Evolutionary conservation across 2,113 vertebrate genomes (phyloP), one percentile per base, ranked within the genome.

Genomic region (Antigone vipio): DNA sequence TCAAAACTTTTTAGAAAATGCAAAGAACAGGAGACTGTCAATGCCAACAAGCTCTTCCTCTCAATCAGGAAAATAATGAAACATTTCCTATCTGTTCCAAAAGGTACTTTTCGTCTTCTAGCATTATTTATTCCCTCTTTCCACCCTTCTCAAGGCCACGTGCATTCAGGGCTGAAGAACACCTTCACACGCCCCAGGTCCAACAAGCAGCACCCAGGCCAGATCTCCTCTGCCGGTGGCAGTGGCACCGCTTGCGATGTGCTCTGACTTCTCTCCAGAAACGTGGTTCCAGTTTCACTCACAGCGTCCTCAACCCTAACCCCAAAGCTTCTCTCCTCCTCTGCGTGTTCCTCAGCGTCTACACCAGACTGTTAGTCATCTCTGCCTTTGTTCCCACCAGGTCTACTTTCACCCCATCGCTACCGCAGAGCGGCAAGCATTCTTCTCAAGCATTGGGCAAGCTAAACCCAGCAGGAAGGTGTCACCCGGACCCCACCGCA

Each of bases 141-240:
- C 16, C 55, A 62, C 4, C 32, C 72, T 30, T 7, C 75, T 13
- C 53, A 47, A 30, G 38, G 3, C 9, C 27, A 47, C 2, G 0
- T 13, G 35, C 15, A 7, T 6, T 17, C 38, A 26, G 40, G 27
- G 40, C 50, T 44, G 45, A 29, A 14, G 22, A 38, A 12, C 0
- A 8, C 13, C 42, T 59, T 38, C 42, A 6, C 15, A 5, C 44
- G 59, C 5, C 30, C 32, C 55, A 17, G 24, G 6, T 11, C 16
- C 0, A 0, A 47, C 4, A 9, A 44, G 49, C 72, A 73, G 66
- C 30, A 26, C 38, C 15, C 1, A 0, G 27, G 55, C n/a, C 24
- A 24, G 49, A 21, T 73, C 47, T 35, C 17, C 32, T 13, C 16
- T 0, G 0, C 34, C 7, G 35, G 45, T 29, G n/a, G 18, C 34